Conservation (phyloP, 2,113 vertebrate genomes). For the Cinclus cinclus region DNA sequence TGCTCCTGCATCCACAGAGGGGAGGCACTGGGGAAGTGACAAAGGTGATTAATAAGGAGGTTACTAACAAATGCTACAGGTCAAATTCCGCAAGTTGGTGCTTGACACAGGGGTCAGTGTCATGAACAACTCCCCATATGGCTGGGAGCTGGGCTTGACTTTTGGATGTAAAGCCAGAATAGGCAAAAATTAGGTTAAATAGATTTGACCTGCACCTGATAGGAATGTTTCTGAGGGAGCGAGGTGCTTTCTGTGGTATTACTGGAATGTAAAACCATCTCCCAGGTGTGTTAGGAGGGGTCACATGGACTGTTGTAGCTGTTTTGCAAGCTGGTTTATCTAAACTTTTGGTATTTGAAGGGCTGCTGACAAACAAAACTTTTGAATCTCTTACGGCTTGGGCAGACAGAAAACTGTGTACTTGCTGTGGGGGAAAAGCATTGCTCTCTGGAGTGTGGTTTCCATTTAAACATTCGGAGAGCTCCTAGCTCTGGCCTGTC, state of each 20-base stretch:
- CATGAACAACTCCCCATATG: not conserved
- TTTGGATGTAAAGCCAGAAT: not conserved
- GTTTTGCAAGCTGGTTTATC: not conserved
- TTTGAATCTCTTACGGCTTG: not conserved
- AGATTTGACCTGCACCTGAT: not conserved
- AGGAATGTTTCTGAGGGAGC: not conserved
- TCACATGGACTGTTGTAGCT: not conserved
- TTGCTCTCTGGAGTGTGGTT: not conserved
- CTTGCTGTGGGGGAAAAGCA: not conserved
- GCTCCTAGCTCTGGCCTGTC: not conserved
- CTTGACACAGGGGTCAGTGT: not conserved
- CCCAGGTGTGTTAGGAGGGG: not conserved
- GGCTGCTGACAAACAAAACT: not conserved
- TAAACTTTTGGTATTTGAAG: not conserved
- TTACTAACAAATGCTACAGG: not conserved
- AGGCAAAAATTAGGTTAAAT: not conserved
- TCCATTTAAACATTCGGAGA: constrained; percentile 9
- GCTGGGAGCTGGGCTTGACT: not conserved
- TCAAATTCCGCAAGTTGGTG: not conserved
- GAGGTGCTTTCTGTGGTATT: not conserved
- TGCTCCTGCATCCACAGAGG: not conserved
- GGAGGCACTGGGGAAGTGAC: not conserved
- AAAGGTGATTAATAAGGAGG: constrained; percentile 38
- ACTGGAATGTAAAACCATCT: not conserved
- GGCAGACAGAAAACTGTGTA: not conserved